Evolutionary conservation across 2,888 invertebrate genomes (phyloP).

Genomic region (Hemicrepidius hirtus): DNA sequence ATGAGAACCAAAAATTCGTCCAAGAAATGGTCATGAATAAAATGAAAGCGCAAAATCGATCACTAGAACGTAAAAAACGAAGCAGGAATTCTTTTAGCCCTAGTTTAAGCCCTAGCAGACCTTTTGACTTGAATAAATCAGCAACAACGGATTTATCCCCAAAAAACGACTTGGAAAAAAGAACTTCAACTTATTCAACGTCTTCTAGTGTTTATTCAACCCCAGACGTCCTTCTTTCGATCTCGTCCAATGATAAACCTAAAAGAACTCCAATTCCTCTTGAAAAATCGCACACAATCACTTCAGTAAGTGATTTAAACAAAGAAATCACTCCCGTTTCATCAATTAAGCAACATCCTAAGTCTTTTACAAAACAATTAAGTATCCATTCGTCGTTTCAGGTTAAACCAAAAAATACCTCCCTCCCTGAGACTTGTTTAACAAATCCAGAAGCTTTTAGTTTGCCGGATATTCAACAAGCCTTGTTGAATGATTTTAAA

Average conservation of each 20-base stretch:
- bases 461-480: constrained; percentile 71
- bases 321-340: constrained; percentile 26
- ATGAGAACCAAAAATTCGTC: constrained; percentile 88
- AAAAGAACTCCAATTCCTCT: constrained; percentile 14
- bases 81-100: constrained; percentile 72
- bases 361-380: constrained; percentile 58
- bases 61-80: constrained; percentile 76
- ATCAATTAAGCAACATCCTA: constrained; percentile 56
- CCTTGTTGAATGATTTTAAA: constrained; percentile 68
- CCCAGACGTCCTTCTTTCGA: constrained; percentile 66
- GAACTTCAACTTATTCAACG: constrained; percentile 53
- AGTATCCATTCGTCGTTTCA: constrained; percentile 61
- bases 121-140: constrained; percentile 66
- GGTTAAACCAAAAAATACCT: constrained; percentile 33
- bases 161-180: constrained; percentile 35
- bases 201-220: constrained; percentile 60
- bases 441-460: constrained; percentile 70
- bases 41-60: constrained; percentile 80
- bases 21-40: constrained; percentile 89
- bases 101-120: constrained; percentile 65
- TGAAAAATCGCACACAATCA: constrained; percentile 11
- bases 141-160: constrained; percentile 64
- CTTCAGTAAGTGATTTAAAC: constrained; percentile 28
- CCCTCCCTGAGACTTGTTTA: constrained; percentile 57
- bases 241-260: neutral